These are phyloP conservation scores for Eutolmus rufibarbis DNA, from an alignment of 2,888 invertebrate genomes.

Conservation along the genomic window DNA sequence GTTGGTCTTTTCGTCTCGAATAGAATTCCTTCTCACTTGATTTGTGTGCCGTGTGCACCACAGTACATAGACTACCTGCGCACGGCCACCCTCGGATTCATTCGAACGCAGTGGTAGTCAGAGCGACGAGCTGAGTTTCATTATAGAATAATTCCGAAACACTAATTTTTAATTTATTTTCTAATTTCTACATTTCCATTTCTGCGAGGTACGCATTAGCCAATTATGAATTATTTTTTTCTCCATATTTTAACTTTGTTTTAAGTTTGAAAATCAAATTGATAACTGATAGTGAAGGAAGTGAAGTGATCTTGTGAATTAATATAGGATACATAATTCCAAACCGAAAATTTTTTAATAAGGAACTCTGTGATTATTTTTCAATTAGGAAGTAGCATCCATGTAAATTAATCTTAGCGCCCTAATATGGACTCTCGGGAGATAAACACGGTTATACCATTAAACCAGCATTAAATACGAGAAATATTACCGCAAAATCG, in stretches of 20 bases:
- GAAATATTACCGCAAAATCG: constrained; percentile 33
- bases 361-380: background rate
- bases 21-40: constrained; percentile 32
- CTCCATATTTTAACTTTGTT: background rate
- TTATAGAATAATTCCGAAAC: constrained; percentile 22
- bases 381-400: background rate
- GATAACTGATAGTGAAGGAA: background rate
- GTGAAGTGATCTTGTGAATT: background rate
- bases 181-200: constrained; percentile 36
- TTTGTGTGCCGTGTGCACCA: constrained; percentile 69
- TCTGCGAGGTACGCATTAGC: constrained; percentile 10
- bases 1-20: background rate
- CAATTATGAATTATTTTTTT: background rate
- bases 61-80: constrained; percentile 68
- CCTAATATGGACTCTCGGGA: constrained; percentile 49
- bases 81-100: constrained; percentile 65
- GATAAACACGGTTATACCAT: constrained; percentile 11
- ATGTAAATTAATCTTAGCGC: constrained; percentile 48
- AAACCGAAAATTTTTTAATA: background rate
- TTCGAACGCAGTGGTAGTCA: constrained; percentile 70
- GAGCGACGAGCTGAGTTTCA: constrained; percentile 63
- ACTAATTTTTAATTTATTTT: constrained; percentile 15
- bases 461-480: background rate
- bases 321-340: background rate
- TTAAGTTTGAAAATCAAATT: background rate